Evolutionary conservation across 2,113 vertebrate genomes (phyloP).

Genomic region (Jaculus jaculus): DNA sequence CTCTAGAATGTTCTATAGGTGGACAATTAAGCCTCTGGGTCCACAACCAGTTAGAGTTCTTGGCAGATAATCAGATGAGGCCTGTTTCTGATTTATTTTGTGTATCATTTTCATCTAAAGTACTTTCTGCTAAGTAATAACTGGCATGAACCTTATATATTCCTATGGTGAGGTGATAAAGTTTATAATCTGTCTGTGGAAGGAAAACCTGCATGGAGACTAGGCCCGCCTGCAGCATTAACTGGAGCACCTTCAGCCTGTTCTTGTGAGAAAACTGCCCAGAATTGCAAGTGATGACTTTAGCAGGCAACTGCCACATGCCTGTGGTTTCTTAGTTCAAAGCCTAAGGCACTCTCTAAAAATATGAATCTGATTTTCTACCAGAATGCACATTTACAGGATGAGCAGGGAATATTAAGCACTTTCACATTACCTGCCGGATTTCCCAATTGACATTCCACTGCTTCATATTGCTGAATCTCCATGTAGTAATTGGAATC

Average conservation of each 20-base stretch:
- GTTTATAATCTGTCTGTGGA: not conserved
- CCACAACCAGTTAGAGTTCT: not conserved
- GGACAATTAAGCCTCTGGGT: not conserved
- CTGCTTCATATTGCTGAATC: constrained; percentile 97
- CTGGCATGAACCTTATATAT: not conserved
- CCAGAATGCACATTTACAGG: not conserved
- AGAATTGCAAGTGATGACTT: constrained; percentile 12
- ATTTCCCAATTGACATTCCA: constrained; percentile 99
- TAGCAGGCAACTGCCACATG: not conserved
- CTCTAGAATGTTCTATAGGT: not conserved
- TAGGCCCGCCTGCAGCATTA: not conserved
- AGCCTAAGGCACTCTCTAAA: not conserved
- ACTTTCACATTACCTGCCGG: constrained; percentile 89
- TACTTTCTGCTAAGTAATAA: constrained; percentile 7
- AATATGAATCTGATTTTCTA: not conserved
- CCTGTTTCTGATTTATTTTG: not conserved
- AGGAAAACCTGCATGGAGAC: not conserved
- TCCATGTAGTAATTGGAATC: constrained; percentile 95
- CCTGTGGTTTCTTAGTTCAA: constrained; percentile 14
- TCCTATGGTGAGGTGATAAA: not conserved
- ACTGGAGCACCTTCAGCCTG: not conserved
- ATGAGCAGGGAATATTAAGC: not conserved
- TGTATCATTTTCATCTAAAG: not conserved
- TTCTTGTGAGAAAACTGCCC: not conserved
- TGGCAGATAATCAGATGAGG: not conserved